Percentiles rank a stretch among this genome's conserved stretches.
phyloP scores from a whole-genome alignment of 2,797 vertebrate genomes.

The Sebastolobus altivelis region DNA sequence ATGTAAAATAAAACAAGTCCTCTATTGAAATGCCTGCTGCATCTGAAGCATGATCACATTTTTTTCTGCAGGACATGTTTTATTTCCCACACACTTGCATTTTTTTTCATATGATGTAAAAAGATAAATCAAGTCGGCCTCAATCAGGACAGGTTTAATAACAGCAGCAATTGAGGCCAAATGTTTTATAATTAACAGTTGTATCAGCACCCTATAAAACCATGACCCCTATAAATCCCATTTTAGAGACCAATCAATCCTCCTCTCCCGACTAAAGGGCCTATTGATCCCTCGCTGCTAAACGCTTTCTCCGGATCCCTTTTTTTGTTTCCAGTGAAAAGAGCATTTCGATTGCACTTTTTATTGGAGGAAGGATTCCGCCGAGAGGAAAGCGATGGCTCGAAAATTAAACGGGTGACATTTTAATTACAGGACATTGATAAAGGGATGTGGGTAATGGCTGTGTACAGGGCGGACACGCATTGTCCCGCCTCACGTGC shows the following conservation, averaged over 20 bases:
- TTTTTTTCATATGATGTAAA: conserved; percentile 50
- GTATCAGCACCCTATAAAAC: conserved; percentile 94
- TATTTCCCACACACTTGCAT: conserved; percentile 20
- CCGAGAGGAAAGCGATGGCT: conserved; percentile 86
- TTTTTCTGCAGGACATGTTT: background rate
- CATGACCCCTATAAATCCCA: conserved; percentile 95
- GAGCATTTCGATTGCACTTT: conserved; percentile 92
- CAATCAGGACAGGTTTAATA: conserved; percentile 93
- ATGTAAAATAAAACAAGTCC: background rate
- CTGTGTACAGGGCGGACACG: conserved; percentile 76
- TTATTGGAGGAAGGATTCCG: conserved; percentile 91
- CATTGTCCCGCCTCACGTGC: conserved; percentile 77
- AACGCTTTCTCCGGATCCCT: conserved; percentile 81
- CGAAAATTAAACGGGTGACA: conserved; percentile 95
- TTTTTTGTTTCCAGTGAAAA: conserved; percentile 86
- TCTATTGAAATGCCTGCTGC: background rate
- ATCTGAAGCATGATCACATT: conserved; percentile 12
- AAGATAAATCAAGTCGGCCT: conserved; percentile 88
- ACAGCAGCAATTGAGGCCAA: conserved; percentile 90
- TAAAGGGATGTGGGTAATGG: conserved; percentile 87
- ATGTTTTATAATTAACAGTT: conserved; percentile 95
- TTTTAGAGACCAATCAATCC: conserved; percentile 95
- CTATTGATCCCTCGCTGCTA: conserved; percentile 88
- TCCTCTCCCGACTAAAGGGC: conserved; percentile 82
- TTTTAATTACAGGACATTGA: conserved; percentile 98